A percentile compares a stretch with the other conserved stretches of the same genome.
Conservation (phyloP, 2,113 vertebrate genomes). For the Shinisaurus crocodilurus region DNA sequence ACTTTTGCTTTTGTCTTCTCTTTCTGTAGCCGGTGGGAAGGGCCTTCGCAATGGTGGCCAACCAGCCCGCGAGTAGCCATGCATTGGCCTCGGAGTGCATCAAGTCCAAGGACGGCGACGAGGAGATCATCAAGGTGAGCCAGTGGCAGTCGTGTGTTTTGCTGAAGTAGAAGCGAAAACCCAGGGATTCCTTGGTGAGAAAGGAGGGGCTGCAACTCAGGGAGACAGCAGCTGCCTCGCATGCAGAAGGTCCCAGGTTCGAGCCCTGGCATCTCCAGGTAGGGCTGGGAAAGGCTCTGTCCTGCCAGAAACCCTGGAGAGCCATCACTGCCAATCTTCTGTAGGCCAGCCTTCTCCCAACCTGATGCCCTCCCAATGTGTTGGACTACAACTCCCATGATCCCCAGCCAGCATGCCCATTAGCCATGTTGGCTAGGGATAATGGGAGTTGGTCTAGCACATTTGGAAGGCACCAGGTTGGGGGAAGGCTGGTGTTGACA, state of each 20-base stretch:
- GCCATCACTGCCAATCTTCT: no score
- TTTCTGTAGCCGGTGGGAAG: slow-evolving; percentile 82
- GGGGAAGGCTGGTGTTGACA: background rate
- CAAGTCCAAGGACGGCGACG: slow-evolving; percentile 85
- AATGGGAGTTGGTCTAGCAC: no score
- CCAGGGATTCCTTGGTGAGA: background rate
- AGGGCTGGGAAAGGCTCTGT: background rate
- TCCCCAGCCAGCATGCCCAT: no score
- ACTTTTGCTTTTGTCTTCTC: background rate
- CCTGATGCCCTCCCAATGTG: no score
- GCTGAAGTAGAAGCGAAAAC: background rate
- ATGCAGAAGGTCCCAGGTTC: background rate
- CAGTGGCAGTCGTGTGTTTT: rapidly evolving
- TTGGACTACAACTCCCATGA: no score
- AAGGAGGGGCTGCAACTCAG: background rate
- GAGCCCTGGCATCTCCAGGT: background rate
- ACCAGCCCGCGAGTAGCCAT: slow-evolving; percentile 71
- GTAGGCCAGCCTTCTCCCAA: no score
- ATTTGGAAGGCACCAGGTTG: no score
- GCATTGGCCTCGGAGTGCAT: slow-evolving; percentile 81
- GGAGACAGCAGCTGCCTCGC: background rate
- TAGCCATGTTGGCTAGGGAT: no score
- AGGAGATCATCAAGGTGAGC: slow-evolving; percentile 92
- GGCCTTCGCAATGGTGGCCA: slow-evolving; percentile 86
- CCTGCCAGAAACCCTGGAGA: background rate